phyloP scores from a whole-genome alignment of 2,113 vertebrate genomes.

The Phalacrocorax brasilianus region DNA sequence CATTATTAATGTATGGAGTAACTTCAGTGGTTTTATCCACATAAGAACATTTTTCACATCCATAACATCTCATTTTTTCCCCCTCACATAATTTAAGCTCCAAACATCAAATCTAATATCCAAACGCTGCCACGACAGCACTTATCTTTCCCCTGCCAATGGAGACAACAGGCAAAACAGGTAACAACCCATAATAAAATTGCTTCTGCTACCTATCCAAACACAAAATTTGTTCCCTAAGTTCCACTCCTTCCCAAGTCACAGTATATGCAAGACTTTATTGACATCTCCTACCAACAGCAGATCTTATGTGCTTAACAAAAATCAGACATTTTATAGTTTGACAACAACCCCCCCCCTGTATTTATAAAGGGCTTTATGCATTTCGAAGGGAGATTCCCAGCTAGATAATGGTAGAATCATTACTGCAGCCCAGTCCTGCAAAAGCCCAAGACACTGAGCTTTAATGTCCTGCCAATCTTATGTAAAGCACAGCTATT shows the following conservation, averaged over 20 bases:
- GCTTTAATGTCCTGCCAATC: constrained; percentile 42
- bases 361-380: background rate
- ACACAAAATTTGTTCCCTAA: background rate
- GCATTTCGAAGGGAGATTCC: constrained; percentile 1
- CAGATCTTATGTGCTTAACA: background rate
- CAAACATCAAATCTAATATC: background rate
- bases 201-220: background rate
- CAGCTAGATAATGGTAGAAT: background rate
- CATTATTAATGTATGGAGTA: background rate
- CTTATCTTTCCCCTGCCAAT: background rate
- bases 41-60: background rate
- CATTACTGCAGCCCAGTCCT: background rate
- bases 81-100: background rate
- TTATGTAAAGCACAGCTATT: background rate
- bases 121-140: background rate
- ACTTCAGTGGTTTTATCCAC: background rate
- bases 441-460: background rate
- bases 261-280: background rate
- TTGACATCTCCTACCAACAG: background rate
- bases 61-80: background rate
- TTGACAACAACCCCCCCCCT: too few relatives aligned
- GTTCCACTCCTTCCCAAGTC: background rate
- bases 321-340: background rate
- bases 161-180: background rate
- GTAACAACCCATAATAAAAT: background rate